Evolutionary conservation across 2,113 vertebrate species (phyloP).

Genomic region (Callospermophilus lateralis): DNA sequence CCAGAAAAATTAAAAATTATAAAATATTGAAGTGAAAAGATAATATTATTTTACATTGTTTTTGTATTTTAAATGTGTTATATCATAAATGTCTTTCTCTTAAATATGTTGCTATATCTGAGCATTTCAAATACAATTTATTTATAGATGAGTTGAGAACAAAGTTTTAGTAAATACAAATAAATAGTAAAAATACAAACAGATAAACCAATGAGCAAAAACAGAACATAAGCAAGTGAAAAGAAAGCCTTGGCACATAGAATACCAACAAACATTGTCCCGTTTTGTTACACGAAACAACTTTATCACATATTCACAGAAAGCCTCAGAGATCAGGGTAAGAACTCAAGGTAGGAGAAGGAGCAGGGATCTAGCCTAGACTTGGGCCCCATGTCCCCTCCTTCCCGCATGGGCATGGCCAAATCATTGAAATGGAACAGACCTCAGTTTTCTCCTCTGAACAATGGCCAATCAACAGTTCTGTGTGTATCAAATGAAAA

Average conservation of each 20-base stretch:
- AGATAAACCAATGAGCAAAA: neutral
- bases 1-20: constrained; percentile 53
- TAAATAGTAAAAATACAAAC: neutral
- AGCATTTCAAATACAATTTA: neutral
- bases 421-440: neutral
- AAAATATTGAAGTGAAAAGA: constrained; percentile 33
- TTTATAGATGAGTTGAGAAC: neutral
- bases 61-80: neutral
- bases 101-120: neutral
- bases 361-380: too few species aligned
- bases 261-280: neutral
- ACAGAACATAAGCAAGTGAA: neutral
- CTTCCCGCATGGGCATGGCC: neutral
- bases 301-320: rapidly evolving
- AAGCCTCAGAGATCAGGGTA: neutral
- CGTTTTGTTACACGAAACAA: neutral
- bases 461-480: neutral
- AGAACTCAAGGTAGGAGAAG: neutral
- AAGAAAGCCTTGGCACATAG: neutral
- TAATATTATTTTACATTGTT: too few species aligned
- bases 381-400: rapidly evolving
- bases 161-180: neutral
- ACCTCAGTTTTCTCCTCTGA: neutral
- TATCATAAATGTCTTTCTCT: neutral
- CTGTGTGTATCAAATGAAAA: neutral